Percentiles rank a stretch among this genome's conserved stretches.
Evolutionary conservation across 2,113 vertebrate genomes (phyloP).

Genomic region (Paramisgurnus dabryanus): DNA sequence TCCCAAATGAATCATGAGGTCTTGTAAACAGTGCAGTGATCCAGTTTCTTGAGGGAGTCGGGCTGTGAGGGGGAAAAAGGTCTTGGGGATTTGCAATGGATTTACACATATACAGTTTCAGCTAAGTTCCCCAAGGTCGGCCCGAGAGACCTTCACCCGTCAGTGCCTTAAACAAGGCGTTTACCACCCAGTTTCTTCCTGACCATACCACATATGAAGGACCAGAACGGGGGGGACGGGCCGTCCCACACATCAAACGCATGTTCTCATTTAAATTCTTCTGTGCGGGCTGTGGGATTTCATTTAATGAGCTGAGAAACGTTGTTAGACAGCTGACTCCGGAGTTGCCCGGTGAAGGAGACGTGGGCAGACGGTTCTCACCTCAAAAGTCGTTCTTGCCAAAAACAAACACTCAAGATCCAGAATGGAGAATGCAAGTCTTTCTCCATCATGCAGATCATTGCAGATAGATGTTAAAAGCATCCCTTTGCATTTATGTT

Average conservation of each 20-base stretch:
- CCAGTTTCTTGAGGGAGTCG: conserved; percentile 86
- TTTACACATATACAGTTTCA: conserved; percentile 98
- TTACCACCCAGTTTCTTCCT: conserved; percentile 76
- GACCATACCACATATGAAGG: conserved; percentile 46
- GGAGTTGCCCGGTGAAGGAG: conserved; percentile 28
- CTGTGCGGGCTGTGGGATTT: conserved; percentile 66
- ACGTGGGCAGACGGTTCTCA: conserved; percentile 58
- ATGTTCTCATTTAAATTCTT: conserved; percentile 76
- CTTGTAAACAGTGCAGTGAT: conserved; percentile 89
- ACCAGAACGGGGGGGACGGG: conserved; percentile 53
- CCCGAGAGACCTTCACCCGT: conserved; percentile 78
- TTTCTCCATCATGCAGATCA: conserved; percentile 10
- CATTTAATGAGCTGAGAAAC: conserved; percentile 76
- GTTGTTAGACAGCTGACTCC: conserved; percentile 74
- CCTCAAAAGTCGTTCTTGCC: conserved; percentile 47
- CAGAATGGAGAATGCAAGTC: conserved; percentile 40
- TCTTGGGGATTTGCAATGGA: conserved; percentile 87
- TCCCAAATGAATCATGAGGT: conserved; percentile 82
- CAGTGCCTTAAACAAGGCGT: conserved; percentile 73
- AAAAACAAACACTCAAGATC: conserved; percentile 38
- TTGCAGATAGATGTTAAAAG: conserved; percentile 26
- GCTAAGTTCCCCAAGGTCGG: conserved; percentile 84
- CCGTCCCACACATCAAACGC: conserved; percentile 60
- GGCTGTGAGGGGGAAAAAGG: conserved; percentile 75
- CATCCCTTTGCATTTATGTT: conserved; percentile 34